These are phyloP conservation scores for Epinephelus fuscoguttatus DNA, from an alignment of 2,113 vertebrate genomes.

Conservation along the genomic window DNA sequence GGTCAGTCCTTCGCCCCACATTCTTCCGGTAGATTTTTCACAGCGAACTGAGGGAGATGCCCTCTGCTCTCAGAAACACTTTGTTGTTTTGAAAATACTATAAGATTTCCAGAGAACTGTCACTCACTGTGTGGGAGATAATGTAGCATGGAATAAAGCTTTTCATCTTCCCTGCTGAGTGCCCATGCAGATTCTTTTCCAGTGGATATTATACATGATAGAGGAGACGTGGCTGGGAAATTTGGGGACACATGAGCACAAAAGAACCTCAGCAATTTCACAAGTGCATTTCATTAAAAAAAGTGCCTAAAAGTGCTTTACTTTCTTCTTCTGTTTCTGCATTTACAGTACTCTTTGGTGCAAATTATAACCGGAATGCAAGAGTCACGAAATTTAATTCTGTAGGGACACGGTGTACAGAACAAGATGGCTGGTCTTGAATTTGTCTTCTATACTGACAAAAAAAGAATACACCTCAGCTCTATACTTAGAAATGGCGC, in stretches of 20 bases:
- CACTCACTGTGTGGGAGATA: slow-evolving; percentile 14
- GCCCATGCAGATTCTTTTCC: slow-evolving; percentile 7
- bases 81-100: slow-evolving; percentile 1
- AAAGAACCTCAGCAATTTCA: too few relatives aligned
- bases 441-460: neutral
- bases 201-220: neutral
- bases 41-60: neutral
- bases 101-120: slow-evolving; percentile 7
- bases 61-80: slow-evolving; percentile 20
- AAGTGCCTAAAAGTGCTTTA: neutral
- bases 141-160: neutral
- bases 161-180: slow-evolving; percentile 10
- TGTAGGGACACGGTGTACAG: neutral
- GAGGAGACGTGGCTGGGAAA: neutral
- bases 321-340: neutral
- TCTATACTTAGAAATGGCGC: neutral
- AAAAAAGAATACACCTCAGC: neutral
- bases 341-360: neutral
- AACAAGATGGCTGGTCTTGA: neutral
- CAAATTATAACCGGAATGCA: neutral
- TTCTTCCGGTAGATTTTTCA: neutral
- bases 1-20: neutral
- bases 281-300: neutral
- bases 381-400: neutral
- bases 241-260: neutral